Evolutionary conservation across 1,140 invertebrate species (phyloP).

Genomic region (Camponotus floridanus): DNA sequence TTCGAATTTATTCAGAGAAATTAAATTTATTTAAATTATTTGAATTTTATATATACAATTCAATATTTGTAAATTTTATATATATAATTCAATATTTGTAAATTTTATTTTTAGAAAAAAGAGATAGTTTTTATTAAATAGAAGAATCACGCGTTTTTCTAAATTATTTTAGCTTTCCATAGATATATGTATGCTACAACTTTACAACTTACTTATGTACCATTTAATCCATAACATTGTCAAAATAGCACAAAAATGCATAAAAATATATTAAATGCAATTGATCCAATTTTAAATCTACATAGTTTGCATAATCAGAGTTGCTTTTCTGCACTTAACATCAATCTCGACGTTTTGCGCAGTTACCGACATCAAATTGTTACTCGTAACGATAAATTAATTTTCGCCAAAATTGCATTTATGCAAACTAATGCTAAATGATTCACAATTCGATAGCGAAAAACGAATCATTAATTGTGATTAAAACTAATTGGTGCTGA

Average conservation of each 20-base stretch:
- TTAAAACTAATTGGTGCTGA: background rate
- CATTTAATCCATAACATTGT: background rate
- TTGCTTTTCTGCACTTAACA: slow-evolving; percentile 29
- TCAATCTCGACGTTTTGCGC: slow-evolving; percentile 31
- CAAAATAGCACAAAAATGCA: background rate
- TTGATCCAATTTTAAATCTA: background rate
- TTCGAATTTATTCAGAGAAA: background rate
- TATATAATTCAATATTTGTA: background rate
- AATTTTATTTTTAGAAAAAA: no score
- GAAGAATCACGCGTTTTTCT: background rate
- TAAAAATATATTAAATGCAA: background rate
- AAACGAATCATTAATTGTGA: background rate
- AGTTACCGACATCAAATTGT: slow-evolving; percentile 36
- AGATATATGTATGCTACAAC: background rate
- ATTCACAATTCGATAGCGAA: background rate
- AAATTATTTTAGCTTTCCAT: background rate
- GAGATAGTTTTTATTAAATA: no score
- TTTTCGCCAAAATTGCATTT: slow-evolving; percentile 9
- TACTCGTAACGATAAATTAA: background rate
- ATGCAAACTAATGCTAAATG: background rate
- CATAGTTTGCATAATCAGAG: background rate
- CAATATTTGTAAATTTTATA: background rate
- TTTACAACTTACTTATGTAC: background rate
- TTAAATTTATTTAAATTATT: background rate
- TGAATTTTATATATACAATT: background rate